phyloP scores from a whole-genome alignment of 2,113 vertebrate genomes.

The Hyperoodon ampullatus region DNA sequence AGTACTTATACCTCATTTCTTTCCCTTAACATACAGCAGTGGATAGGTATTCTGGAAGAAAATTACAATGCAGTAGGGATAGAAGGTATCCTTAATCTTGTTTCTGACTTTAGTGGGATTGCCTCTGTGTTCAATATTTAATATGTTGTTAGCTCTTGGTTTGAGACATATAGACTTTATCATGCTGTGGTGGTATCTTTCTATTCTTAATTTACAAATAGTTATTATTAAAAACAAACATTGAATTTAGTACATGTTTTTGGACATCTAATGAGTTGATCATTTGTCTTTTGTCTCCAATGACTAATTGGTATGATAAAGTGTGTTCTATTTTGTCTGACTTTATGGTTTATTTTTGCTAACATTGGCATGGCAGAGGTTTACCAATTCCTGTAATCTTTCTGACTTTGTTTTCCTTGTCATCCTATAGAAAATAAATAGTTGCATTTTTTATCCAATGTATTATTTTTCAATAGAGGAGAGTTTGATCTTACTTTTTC shows the following conservation, averaged over 20 bases:
- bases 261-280: background rate
- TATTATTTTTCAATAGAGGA: background rate
- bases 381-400: conserved; percentile 11
- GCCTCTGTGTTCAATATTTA: background rate
- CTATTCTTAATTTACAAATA: background rate
- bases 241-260: background rate
- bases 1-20: background rate
- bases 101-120: background rate
- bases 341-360: background rate
- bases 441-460: background rate
- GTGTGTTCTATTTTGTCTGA: conserved; percentile 24
- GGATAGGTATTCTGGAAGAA: background rate
- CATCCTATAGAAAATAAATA: background rate
- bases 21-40: background rate
- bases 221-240: conserved; percentile 2
- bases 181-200: background rate
- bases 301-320: conserved; percentile 10
- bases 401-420: conserved; percentile 1
- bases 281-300: background rate
- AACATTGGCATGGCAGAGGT: background rate
- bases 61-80: background rate
- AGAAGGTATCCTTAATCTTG: background rate
- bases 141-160: background rate
- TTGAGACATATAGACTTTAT: background rate
- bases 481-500: background rate